phyloP scores from a whole-genome alignment of 2,888 invertebrate genomes.

The Pterostichus niger region DNA sequence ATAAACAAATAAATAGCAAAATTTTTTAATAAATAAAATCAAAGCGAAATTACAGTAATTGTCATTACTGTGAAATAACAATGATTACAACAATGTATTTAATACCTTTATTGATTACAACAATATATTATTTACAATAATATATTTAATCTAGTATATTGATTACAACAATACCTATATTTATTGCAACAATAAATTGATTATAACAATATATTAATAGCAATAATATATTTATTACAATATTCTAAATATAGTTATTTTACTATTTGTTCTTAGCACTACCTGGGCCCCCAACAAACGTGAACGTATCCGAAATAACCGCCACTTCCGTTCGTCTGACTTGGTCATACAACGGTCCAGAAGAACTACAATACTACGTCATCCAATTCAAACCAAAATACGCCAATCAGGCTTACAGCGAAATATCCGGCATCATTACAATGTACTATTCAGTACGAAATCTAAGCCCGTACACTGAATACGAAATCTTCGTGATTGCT shows the following conservation, averaged over 20 bases:
- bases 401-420: conserved; percentile 94
- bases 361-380: conserved; percentile 96
- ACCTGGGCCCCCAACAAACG: conserved; percentile 93
- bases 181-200: too few species aligned
- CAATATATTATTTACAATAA: too few species aligned
- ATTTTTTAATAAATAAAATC: too few species aligned
- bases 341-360: conserved; percentile 94
- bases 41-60: too few species aligned
- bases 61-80: too few species aligned
- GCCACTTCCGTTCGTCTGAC: conserved; percentile 94
- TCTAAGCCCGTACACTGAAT: conserved; percentile 95
- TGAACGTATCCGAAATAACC: conserved; percentile 95
- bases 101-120: too few species aligned
- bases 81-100: too few species aligned
- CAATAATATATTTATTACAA: too few species aligned
- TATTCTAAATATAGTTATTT: neutral
- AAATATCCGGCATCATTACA: conserved; percentile 95
- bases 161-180: too few species aligned
- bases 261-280: conserved; percentile 82
- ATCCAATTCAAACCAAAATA: conserved; percentile 98
- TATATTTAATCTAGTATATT: too few species aligned
- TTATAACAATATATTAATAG: too few species aligned
- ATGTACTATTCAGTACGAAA: conserved; percentile 95
- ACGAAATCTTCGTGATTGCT: conserved; percentile 97
- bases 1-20: too few species aligned